These are phyloP conservation scores for Drosophila paranaensis DNA, from an alignment of 2,888 invertebrate genomes.

Conservation along the genomic window DNA sequence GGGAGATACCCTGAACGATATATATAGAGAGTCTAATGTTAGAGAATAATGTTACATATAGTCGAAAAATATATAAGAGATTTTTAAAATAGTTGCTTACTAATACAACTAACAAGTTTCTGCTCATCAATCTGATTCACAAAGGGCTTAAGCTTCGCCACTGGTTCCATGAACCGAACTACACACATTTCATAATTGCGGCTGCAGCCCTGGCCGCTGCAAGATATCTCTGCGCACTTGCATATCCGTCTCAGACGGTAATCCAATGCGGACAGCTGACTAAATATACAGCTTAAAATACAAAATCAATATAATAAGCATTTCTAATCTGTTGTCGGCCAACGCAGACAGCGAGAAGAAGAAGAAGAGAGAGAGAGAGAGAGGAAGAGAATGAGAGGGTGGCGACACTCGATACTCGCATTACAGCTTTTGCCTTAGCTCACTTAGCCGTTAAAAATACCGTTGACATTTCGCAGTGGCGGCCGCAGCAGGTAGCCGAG, in stretches of 20 bases:
- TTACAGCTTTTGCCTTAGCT: conserved; percentile 39
- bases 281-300: conserved; percentile 31
- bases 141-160: not conserved
- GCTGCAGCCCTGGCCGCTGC: not conserved
- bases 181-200: not conserved
- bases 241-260: conserved; percentile 44
- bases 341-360: conserved; percentile 7
- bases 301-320: conserved; percentile 69
- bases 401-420: conserved; percentile 3
- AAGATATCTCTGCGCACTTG: conserved; percentile 53
- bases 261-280: conserved; percentile 21
- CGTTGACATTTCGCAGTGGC: conserved; percentile 70
- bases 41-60: too few relatives aligned
- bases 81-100: too few relatives aligned
- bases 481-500: conserved; percentile 15
- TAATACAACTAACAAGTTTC: not conserved
- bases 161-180: not conserved
- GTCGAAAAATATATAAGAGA: too few relatives aligned
- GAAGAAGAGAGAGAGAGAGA: not conserved
- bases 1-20: too few relatives aligned
- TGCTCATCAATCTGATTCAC: not conserved
- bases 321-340: conserved; percentile 34
- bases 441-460: conserved; percentile 68
- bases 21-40: too few relatives aligned
- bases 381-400: not conserved